Evolutionary conservation across 1,140 invertebrate species (phyloP), one percentile per base, ranked within the genome.

Genomic region (Philotrypesis tridentata): DNA sequence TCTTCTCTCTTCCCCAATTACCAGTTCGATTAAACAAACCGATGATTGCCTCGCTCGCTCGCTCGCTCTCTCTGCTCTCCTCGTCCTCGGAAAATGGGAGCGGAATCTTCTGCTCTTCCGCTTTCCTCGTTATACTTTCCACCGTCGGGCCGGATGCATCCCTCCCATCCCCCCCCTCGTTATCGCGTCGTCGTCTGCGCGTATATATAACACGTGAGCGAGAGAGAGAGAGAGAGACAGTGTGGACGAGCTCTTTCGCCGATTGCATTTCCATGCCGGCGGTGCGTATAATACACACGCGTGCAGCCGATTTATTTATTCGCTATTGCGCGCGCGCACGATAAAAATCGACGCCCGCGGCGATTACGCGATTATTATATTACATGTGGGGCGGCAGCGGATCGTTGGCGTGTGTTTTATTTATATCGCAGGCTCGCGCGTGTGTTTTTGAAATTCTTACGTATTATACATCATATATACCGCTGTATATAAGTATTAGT

Each of bases 11-110:
- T 88, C 86, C 80, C 85, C 85, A 89, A 89, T 89, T 89, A 90
- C 83, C 88, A 85, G 87, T 89, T 89, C 86, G 85, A 90, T 89
- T 89, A 89, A 90, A 90, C 89, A 89, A 89, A 87, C 88, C 89
- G 86, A 89, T 89, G 88, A 90, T 89, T 89, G 87, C 84, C 84
- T 85, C 31, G 33, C n/a, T 37, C 72, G 23, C 12, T 25, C 67
- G 14, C n/a, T 37, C 33, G 9, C 25, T 67, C 5, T 67, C 71
- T 82, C 48, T n/a, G 7, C n/a, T 60, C 61, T 63, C 55, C 43
- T 80, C 33, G 8, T 12, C 31, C 37, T 6, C 21, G 48, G 48
- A 55, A 55, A 55, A 55, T 55, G 48, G 48, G 48, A 55, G 21
- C 48, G 48, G 48, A 55, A 55, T 55, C 48, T 55, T 55, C 48